phyloP scores from a whole-genome alignment of 1,140 invertebrate genomes.

The Drosophila busckii region DNA sequence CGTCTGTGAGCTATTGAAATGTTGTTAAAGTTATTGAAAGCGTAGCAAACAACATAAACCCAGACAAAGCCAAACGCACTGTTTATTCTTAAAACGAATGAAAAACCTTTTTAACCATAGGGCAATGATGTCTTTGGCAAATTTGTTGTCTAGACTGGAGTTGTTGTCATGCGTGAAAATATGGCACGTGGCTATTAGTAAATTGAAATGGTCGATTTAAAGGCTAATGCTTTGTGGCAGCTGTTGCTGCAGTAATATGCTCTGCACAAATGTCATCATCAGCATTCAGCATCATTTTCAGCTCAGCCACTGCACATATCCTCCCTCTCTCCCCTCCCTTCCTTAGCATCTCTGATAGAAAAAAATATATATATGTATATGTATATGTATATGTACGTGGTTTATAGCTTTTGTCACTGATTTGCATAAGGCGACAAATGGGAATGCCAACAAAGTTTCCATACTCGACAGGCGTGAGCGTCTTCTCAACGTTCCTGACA shows the following conservation, averaged over 20 bases:
- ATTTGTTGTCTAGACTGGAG: conserved; percentile 56
- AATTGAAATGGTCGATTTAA: conserved; percentile 56
- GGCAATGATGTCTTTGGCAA: conserved; percentile 32
- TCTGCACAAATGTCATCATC: conserved; percentile 29
- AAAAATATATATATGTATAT: too few relatives aligned
- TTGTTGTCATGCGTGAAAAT: conserved; percentile 42
- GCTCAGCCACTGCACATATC: conserved; percentile 15
- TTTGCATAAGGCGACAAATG: conserved; percentile 54
- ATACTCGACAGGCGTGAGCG: conserved; percentile 9
- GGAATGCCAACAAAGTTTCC: conserved; percentile 47
- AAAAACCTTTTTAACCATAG: conserved; percentile 56
- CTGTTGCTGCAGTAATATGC: conserved; percentile 29
- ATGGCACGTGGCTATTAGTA: conserved; percentile 59
- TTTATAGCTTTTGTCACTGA: conserved; percentile 30
- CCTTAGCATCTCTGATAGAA: background rate
- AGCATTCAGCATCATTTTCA: conserved; percentile 24
- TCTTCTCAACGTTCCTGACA: too few relatives aligned
- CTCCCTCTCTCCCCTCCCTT: background rate
- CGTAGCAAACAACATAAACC: conserved; percentile 41
- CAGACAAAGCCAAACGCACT: conserved; percentile 3
- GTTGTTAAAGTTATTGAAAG: conserved; percentile 67
- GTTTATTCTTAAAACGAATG: background rate
- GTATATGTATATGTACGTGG: too few relatives aligned
- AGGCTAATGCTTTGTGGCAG: conserved; percentile 11
- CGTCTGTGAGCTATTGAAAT: conserved; percentile 38